Conservation (phyloP, 2,888 invertebrate genomes). For the Digitonthophagus gazella region DNA sequence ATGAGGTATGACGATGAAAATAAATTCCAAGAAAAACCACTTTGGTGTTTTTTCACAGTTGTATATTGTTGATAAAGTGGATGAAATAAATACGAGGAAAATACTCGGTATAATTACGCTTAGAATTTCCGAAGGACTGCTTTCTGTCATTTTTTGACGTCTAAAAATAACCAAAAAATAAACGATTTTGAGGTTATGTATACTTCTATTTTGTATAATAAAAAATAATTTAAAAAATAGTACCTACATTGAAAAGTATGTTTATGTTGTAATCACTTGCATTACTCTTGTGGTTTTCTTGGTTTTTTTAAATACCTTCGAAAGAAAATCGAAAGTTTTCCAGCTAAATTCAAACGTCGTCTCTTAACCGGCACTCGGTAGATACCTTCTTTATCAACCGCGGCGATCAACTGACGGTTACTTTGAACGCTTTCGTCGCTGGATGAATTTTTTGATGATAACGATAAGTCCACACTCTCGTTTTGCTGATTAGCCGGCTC, state of each 20-base stretch:
- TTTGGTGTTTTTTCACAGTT: conserved; percentile 21
- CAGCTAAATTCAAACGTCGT: conserved; percentile 38
- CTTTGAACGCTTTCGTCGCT: conserved; percentile 14
- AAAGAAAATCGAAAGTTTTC: conserved; percentile 42
- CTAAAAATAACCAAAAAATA: not conserved
- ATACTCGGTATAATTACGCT: conserved; percentile 44
- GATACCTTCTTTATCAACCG: conserved; percentile 6
- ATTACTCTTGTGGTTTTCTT: conserved; percentile 8
- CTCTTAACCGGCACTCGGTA: conserved; percentile 19
- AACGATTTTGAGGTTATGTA: conserved; percentile 11
- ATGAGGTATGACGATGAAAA: conserved; percentile 56
- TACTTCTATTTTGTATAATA: conserved; percentile 7
- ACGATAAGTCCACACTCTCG: conserved; percentile 20
- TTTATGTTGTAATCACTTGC: not conserved
- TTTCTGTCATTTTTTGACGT: conserved; percentile 10
- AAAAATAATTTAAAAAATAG: conserved; percentile 5
- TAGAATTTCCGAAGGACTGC: conserved; percentile 54
- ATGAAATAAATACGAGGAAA: conserved; percentile 42
- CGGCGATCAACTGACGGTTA: not conserved
- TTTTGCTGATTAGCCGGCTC: conserved; percentile 43
- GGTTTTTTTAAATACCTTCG: conserved; percentile 37
- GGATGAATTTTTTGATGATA: conserved; percentile 21
- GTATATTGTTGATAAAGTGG: conserved; percentile 39
- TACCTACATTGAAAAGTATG: not conserved
- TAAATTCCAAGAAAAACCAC: conserved; percentile 43